Evolutionary conservation across 2,113 vertebrate genomes (phyloP).

Genomic region (Megaceryle torquata): DNA sequence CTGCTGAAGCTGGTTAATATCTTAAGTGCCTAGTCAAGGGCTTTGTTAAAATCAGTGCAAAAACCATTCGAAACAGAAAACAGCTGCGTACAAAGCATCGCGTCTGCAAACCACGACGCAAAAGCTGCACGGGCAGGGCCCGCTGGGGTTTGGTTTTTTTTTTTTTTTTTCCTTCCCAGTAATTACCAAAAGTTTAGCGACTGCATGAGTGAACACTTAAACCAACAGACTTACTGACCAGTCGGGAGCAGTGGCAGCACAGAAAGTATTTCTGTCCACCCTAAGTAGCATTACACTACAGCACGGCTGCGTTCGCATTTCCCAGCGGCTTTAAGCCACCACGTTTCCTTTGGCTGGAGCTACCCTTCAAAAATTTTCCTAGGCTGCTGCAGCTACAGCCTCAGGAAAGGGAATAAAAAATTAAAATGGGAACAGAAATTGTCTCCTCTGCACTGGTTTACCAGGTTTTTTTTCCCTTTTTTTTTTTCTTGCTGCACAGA

Average conservation of each 20-base stretch:
- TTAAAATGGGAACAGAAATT: background rate
- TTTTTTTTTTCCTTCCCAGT: background rate
- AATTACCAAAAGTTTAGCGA: background rate
- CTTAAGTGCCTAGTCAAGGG: conserved; percentile 94
- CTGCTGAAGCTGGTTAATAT: conserved; percentile 99
- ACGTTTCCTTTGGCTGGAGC: background rate
- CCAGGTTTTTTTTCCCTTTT: background rate
- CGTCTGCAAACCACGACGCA: conserved; percentile 36
- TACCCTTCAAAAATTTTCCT: background rate
- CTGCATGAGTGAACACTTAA: background rate
- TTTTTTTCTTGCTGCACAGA: background rate
- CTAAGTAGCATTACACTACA: background rate
- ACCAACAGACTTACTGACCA: background rate
- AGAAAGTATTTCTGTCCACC: background rate
- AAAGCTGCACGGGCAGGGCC: conserved; percentile 10
- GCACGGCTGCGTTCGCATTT: background rate
- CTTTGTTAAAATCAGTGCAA: conserved; percentile 80
- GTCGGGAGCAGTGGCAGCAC: background rate
- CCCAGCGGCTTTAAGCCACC: background rate
- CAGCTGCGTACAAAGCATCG: conserved; percentile 32
- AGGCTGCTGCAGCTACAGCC: background rate
- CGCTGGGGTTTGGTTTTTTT: background rate
- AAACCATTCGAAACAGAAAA: conserved; percentile 63
- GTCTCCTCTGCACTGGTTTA: background rate
- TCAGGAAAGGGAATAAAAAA: background rate